Percentiles rank a stretch among this genome's conserved stretches.
phyloP scores from a whole-genome alignment of 2,797 vertebrate species.

The Galago senegalensis region DNA sequence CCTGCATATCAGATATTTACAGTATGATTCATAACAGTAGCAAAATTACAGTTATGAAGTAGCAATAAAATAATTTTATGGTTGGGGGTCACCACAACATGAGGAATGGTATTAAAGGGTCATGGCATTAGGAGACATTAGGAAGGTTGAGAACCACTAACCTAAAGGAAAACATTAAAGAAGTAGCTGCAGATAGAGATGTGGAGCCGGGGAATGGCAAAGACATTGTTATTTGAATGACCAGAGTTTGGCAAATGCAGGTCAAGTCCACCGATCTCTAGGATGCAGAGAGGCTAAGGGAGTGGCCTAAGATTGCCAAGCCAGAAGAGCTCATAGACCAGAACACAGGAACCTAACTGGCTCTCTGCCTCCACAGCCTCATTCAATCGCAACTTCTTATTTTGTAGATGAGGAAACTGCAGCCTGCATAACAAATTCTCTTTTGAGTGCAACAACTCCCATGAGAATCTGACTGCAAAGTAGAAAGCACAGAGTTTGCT shows the following conservation, averaged over 20 bases:
- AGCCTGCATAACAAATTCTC: background rate
- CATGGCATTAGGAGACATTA: no score
- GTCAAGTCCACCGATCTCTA: background rate
- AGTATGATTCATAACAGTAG: no score
- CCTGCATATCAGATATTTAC: no score
- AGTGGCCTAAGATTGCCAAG: background rate
- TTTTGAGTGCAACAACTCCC: background rate
- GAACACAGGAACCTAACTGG: background rate
- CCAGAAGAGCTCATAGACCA: background rate
- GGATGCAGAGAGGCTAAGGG: background rate
- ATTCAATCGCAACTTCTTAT: conserved; percentile 21
- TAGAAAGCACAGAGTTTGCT: background rate
- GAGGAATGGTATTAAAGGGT: no score
- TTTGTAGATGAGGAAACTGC: conserved; percentile 43
- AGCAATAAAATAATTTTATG: no score
- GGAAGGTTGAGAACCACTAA: no score
- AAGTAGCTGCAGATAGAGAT: background rate
- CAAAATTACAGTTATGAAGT: no score
- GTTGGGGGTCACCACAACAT: no score
- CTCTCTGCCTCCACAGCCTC: background rate
- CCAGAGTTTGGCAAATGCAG: background rate
- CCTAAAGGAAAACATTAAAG: background rate
- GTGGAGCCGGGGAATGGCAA: background rate
- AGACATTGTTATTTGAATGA: background rate
- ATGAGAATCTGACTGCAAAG: background rate